Percentiles rank a stretch among this genome's conserved stretches.
Evolutionary conservation across 2,888 invertebrate genomes (phyloP).

Genomic region (Ophioninae sp.): DNA sequence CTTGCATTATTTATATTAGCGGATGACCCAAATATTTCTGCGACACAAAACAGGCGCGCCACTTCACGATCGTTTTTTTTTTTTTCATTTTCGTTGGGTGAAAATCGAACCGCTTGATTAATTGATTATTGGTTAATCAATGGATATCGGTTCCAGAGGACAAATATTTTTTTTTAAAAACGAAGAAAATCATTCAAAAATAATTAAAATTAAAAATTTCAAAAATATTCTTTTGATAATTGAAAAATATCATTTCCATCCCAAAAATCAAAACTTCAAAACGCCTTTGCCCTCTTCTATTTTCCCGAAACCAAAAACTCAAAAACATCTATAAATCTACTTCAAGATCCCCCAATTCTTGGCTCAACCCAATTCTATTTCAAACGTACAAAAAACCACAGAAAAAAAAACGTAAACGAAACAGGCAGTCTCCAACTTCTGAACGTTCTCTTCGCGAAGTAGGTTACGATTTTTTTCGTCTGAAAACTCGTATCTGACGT

Average conservation of each 20-base stretch:
- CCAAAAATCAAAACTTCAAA: too few relatives aligned
- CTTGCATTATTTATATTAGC: constrained; percentile 3
- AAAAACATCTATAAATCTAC: too few relatives aligned
- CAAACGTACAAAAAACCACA: too few relatives aligned
- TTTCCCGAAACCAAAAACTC: too few relatives aligned
- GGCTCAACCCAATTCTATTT: too few relatives aligned
- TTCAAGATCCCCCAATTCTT: too few relatives aligned
- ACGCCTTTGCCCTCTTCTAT: too few relatives aligned
- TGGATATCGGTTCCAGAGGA: neutral
- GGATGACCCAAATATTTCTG: constrained; percentile 29
- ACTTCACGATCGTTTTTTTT: neutral
- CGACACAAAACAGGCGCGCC: neutral
- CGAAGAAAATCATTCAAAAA: neutral
- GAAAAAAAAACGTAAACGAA: too few relatives aligned
- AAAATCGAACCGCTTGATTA: neutral
- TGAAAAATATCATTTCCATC: too few relatives aligned
- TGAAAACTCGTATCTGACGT: neutral
- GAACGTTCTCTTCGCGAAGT: neutral
- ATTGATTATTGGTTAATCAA: too few relatives aligned
- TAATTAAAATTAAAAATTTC: too few relatives aligned
- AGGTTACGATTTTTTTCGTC: neutral
- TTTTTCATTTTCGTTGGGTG: neutral
- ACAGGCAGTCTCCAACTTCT: neutral
- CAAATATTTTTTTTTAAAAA: neutral
- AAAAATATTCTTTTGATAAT: too few relatives aligned